Conservation (phyloP, 2,113 vertebrate genomes). For the Microcebus griseorufus region DNA sequence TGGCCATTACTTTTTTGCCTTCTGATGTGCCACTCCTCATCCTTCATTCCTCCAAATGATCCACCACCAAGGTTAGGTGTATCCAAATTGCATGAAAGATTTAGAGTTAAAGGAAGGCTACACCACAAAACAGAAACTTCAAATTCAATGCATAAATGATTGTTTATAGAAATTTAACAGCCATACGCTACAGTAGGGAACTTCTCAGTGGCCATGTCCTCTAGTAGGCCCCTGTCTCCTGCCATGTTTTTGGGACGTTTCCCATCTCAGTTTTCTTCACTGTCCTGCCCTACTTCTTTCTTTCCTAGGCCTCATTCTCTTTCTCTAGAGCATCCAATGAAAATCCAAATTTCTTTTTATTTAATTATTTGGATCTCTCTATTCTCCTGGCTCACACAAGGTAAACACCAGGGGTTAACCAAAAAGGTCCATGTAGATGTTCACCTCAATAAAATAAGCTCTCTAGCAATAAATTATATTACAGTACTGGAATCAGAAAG, state of each 20-base stretch:
- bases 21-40: background rate
- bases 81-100: background rate
- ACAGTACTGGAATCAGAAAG: background rate
- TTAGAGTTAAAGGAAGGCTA: background rate
- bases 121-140: background rate
- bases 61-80: background rate
- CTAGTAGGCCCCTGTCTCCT: background rate
- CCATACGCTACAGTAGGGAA: background rate
- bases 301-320: background rate
- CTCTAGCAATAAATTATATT: background rate
- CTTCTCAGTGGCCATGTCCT: background rate
- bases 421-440: background rate
- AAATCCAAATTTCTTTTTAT: constrained; percentile 24
- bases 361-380: constrained; percentile 41
- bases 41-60: background rate
- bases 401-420: background rate
- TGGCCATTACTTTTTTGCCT: background rate
- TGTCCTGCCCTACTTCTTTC: background rate
- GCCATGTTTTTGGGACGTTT: background rate
- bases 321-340: background rate
- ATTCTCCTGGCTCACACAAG: background rate
- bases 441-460: background rate
- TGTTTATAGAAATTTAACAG: background rate
- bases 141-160: background rate
- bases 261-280: background rate